These are phyloP conservation scores for Eupithecia vulgata DNA, from an alignment of 2,888 invertebrate species.

Conservation along the genomic window DNA sequence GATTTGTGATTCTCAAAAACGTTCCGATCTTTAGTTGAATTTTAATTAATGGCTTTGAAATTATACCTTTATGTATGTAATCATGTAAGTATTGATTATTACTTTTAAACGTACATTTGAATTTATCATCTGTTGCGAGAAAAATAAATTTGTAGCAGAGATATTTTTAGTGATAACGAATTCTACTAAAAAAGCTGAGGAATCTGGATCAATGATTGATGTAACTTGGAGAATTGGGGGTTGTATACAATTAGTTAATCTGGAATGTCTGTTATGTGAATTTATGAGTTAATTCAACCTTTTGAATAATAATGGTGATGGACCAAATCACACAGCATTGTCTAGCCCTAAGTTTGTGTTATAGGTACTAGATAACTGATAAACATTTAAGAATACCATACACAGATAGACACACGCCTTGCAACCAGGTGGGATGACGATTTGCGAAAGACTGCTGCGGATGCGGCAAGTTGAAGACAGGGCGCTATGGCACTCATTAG, in stretches of 20 bases:
- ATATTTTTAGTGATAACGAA: conserved; percentile 31
- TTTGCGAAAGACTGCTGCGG: too few relatives aligned
- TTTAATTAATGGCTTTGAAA: conserved; percentile 80
- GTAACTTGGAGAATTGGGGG: conserved; percentile 13
- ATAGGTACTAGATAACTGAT: too few relatives aligned
- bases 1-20: conserved; percentile 78
- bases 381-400: too few relatives aligned
- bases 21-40: conserved; percentile 81
- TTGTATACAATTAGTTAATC: conserved; percentile 20
- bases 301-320: too few relatives aligned
- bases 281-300: conserved; percentile 2
- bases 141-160: conserved; percentile 37
- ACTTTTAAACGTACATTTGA: conserved; percentile 66
- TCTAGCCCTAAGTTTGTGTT: too few relatives aligned
- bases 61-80: conserved; percentile 76
- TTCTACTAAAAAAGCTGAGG: conserved; percentile 18
- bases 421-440: too few relatives aligned
- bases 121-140: conserved; percentile 58
- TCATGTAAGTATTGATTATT: conserved; percentile 78
- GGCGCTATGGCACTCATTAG: too few relatives aligned
- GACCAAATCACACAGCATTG: too few relatives aligned
- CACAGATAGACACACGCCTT: too few relatives aligned
- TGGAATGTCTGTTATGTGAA: neutral
- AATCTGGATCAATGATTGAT: conserved; percentile 29
- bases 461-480: too few relatives aligned